phyloP scores from a whole-genome alignment of 2,113 vertebrate species.

The Calyptomena viridis region DNA sequence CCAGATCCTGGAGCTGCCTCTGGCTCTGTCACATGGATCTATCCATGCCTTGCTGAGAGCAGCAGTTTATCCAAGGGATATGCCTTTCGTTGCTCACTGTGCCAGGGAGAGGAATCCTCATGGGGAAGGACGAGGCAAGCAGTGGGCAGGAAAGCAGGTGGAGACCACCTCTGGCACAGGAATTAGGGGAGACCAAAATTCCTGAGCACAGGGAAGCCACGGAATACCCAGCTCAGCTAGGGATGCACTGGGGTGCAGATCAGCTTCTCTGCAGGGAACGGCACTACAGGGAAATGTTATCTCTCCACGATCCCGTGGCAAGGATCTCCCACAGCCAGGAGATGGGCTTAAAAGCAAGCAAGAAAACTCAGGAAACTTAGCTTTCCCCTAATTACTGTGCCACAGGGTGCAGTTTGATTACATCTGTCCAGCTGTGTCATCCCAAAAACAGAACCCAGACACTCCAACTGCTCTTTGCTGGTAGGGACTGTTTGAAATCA shows the following conservation, averaged over 20 bases:
- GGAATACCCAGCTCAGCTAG: neutral
- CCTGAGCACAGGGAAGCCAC: neutral
- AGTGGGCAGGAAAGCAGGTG: neutral
- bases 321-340: neutral
- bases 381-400: neutral
- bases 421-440: neutral
- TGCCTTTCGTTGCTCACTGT: neutral
- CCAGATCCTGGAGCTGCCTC: neutral
- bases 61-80: neutral
- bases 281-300: neutral
- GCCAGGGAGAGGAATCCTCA: neutral
- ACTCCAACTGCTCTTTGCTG: neutral
- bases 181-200: neutral
- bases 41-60: no score
- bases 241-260: accelerated
- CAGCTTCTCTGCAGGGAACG: neutral
- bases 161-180: neutral
- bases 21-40: neutral
- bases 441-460: neutral
- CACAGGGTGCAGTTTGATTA: neutral
- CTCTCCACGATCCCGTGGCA: accelerated
- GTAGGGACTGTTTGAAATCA: neutral
- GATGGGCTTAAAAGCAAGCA: neutral
- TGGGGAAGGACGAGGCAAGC: neutral
- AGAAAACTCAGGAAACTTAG: neutral